Evolutionary conservation across 1,140 invertebrate species (phyloP), one percentile per base, ranked within the genome.

Genomic region (Catajapyx aquilonaris): DNA sequence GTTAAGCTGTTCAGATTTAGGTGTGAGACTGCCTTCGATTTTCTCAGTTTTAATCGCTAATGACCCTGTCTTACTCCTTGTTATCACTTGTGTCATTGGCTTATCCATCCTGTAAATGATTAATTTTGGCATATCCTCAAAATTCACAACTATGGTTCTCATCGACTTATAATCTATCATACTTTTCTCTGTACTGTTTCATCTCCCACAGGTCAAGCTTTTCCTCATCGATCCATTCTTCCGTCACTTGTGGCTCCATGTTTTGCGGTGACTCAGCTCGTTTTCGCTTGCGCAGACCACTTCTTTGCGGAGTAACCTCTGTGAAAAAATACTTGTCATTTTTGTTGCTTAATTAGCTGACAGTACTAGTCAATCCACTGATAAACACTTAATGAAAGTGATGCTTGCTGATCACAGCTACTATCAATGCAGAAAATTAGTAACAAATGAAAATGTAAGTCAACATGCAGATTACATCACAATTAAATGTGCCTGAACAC

Each of bases 151-250:
- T n/a, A n/a, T n/a, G n/a, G n/a, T n/a, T n/a, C n/a, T n/a, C n/a
- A n/a, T 28, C 39, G 33, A 23, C 15, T 7, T 28, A 20, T 17
- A 38, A 15, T 22, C 16, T 15, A 31, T 7, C 10, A 1, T 69
- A 67, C 61, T 77, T 81, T 54, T 96, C 90, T 21, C 84, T 84
- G 56, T 91, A 96, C 45, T 84, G 80, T 51, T 86, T 85, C 28
- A 96, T 93, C 61, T 96, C 90, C 88, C 90, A 96, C 1, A 96
- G 52, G 54, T 96, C 90, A 16, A 97, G 56, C 50, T 87, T 84
- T 47, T 93, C 86, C 58, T 97, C 91, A 41, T 91, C 83, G 1
- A 93, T 77, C 90, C 91, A 96, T 51, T 84, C 78, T 57, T 96
- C 90, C 4, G 73, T 73, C 5, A 90, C 79, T 60, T 86, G 78